Percentiles rank a stretch among this genome's conserved stretches.
Conservation (phyloP, 2,888 invertebrate genomes). For the Andrena dorsata region DNA sequence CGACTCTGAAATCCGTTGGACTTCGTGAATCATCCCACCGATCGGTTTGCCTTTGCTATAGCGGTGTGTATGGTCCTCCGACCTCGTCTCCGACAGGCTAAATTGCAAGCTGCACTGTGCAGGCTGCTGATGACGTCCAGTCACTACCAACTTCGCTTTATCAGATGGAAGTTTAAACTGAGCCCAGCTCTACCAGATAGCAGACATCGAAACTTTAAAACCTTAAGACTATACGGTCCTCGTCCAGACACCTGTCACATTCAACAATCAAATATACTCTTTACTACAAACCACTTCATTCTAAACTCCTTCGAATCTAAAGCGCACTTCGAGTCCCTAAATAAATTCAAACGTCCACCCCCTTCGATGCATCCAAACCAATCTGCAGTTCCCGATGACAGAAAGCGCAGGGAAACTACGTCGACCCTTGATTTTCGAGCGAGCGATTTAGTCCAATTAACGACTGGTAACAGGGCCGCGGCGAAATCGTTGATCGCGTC, state of each 20-base stretch:
- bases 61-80: not conserved
- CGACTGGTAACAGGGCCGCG: conserved; percentile 31
- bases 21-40: not conserved
- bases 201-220: no score
- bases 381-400: not conserved
- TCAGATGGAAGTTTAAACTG: no score
- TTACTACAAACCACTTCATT: no score
- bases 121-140: not conserved
- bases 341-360: no score
- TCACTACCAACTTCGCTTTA: no score
- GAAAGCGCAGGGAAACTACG: not conserved
- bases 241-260: no score
- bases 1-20: not conserved
- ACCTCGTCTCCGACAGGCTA: not conserved
- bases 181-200: no score
- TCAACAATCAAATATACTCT: no score
- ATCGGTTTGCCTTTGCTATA: not conserved
- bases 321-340: no score
- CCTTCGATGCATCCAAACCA: not conserved
- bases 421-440: conserved; percentile 26
- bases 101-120: not conserved
- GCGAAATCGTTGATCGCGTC: conserved; percentile 28
- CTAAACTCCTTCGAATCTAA: no score
- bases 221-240: no score
- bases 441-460: conserved; percentile 61